These are phyloP conservation scores for Arnoldichthys spilopterus DNA, from an alignment of 2,797 vertebrate genomes.

Conservation along the genomic window DNA sequence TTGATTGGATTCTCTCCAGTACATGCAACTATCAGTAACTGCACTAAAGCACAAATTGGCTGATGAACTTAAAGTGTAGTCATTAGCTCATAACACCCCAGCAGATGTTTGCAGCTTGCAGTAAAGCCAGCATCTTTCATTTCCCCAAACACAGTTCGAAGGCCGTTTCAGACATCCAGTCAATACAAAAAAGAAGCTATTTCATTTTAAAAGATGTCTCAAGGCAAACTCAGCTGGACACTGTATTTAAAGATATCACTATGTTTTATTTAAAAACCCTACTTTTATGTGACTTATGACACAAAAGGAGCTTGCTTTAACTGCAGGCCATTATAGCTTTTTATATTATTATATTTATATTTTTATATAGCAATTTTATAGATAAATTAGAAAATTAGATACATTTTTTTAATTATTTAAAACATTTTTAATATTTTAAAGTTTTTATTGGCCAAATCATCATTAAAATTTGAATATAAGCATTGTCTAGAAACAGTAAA, in stretches of 20 bases:
- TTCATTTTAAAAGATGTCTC: slow-evolving; percentile 32
- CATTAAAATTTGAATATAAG: no score
- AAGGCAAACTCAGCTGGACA: slow-evolving; percentile 1
- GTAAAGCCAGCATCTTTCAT: slow-evolving; percentile 25
- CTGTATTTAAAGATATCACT: slow-evolving; percentile 20
- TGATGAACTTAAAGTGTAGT: slow-evolving; percentile 35
- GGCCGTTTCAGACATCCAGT: slow-evolving; percentile 13
- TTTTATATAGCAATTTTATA: no score
- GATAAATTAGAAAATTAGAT: no score
- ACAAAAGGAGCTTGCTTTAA: slow-evolving; percentile 22
- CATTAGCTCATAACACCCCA: slow-evolving; percentile 22
- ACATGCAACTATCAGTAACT: slow-evolving; percentile 17
- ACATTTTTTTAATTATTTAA: no score
- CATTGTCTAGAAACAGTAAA: no score
- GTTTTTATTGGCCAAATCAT: no score
- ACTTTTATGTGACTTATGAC: slow-evolving; percentile 34
- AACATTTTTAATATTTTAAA: no score
- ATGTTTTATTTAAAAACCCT: not conserved
- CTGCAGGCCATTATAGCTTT: slow-evolving; percentile 14
- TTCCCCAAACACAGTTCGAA: slow-evolving; percentile 23
- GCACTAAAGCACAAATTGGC: slow-evolving; percentile 37
- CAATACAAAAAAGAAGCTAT: slow-evolving; percentile 32
- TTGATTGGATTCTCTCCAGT: not conserved
- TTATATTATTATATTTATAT: no score
- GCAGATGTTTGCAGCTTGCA: slow-evolving; percentile 25